These are phyloP conservation scores for Encarsia formosa DNA, from an alignment of 2,888 invertebrate species.

Conservation along the genomic window DNA sequence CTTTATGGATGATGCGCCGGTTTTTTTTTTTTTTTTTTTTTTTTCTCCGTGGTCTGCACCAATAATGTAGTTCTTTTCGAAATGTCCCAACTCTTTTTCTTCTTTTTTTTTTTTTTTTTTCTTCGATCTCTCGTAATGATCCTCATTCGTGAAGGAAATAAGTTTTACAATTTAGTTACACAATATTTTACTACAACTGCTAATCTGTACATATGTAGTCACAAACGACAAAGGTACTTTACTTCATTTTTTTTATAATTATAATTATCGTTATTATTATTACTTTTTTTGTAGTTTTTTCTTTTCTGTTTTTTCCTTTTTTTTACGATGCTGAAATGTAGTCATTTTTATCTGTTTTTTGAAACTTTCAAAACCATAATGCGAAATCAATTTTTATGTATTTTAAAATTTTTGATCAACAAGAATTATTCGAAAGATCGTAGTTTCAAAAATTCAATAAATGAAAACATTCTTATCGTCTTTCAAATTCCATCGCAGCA, in stretches of 20 bases:
- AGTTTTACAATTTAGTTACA: slow-evolving; percentile 16
- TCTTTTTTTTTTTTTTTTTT: slow-evolving; percentile 2
- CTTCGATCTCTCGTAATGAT: not conserved
- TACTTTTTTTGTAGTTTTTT: no score
- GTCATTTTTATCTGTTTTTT: no score
- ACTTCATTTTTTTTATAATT: slow-evolving; percentile 11
- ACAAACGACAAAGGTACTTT: slow-evolving; percentile 28
- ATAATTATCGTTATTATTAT: not conserved
- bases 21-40: no score
- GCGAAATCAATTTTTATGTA: no score
- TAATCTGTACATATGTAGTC: slow-evolving; percentile 29
- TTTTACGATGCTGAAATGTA: no score
- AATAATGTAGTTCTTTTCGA: slow-evolving; percentile 23
- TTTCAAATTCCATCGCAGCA: slow-evolving; percentile 13
- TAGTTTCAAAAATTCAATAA: no score
- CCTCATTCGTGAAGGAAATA: slow-evolving; percentile 13
- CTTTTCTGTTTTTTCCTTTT: no score
- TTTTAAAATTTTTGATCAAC: no score
- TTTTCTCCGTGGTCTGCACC: no score
- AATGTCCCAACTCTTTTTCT: slow-evolving; percentile 10
- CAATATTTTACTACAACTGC: slow-evolving; percentile 21
- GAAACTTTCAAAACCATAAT: no score
- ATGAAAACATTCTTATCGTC: slow-evolving; percentile 7
- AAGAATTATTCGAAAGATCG: no score
- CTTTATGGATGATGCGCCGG: slow-evolving; percentile 39